These are phyloP conservation scores for Tachystola acroxantha DNA, from an alignment of 2,888 invertebrate genomes.

Conservation along the genomic window DNA sequence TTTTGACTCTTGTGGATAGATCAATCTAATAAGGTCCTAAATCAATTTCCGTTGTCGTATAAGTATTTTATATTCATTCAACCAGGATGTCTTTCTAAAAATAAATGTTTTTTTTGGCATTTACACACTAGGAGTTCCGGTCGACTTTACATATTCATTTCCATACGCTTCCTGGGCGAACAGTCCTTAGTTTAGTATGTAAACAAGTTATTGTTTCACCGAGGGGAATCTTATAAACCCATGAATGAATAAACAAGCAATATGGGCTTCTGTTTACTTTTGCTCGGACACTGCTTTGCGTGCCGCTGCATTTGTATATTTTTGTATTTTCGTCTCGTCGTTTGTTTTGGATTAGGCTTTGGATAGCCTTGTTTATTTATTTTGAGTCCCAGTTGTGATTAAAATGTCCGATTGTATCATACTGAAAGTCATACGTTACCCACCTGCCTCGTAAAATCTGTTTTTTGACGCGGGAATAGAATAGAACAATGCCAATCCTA, in stretches of 20 bases:
- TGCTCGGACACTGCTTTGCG: slow-evolving; percentile 32
- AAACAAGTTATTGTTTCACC: slow-evolving; percentile 33
- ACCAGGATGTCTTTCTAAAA: too few species aligned
- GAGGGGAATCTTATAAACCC: slow-evolving; percentile 35
- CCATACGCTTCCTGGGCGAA: not conserved
- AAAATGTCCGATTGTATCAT: too few species aligned
- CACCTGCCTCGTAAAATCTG: too few species aligned
- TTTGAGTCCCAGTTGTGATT: not conserved
- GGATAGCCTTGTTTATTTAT: slow-evolving; percentile 4
- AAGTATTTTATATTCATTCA: too few species aligned
- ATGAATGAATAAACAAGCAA: slow-evolving; percentile 40
- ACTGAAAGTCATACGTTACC: too few species aligned
- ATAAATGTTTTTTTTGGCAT: not conserved
- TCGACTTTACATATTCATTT: not conserved
- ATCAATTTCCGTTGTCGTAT: too few species aligned
- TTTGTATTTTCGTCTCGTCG: slow-evolving; percentile 17
- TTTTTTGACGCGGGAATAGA: too few species aligned
- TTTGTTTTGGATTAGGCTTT: slow-evolving; percentile 8
- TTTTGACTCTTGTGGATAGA: too few species aligned
- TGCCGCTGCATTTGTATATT: slow-evolving; percentile 5
- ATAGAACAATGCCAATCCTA: too few species aligned
- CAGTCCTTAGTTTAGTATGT: slow-evolving; percentile 16
- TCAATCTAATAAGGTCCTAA: too few species aligned
- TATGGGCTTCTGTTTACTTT: slow-evolving; percentile 31
- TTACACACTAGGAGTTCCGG: too few species aligned